A percentile compares a stretch with the other conserved stretches of the same genome.
These are phyloP conservation scores for Galerucella calmariensis DNA, from an alignment of 2,888 invertebrate species.

Conservation along the genomic window DNA sequence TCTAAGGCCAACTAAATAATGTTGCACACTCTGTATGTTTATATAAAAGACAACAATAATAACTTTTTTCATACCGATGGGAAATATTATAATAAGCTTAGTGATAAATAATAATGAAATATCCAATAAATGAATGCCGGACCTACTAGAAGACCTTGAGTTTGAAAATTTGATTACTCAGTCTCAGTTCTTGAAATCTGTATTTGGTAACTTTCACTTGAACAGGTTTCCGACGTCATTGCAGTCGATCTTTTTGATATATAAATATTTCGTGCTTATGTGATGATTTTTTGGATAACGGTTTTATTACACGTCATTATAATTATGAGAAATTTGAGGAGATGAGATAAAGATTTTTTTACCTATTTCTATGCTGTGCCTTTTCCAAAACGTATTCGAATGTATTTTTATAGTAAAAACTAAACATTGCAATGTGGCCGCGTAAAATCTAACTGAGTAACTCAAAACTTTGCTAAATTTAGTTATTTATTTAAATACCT, in stretches of 20 bases:
- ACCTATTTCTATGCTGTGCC: too few species aligned
- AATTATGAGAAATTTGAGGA: background rate
- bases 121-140: background rate
- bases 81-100: background rate
- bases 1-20: background rate
- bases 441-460: too few species aligned
- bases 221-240: constrained; percentile 8
- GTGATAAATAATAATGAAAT: background rate
- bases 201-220: constrained; percentile 9
- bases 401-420: too few species aligned
- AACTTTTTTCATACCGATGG: background rate
- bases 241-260: background rate
- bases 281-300: background rate
- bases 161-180: background rate
- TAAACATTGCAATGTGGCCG: too few species aligned
- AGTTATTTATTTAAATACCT: too few species aligned
- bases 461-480: too few species aligned
- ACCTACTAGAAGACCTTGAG: constrained; percentile 5
- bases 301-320: background rate
- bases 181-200: background rate
- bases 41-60: background rate
- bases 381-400: too few species aligned
- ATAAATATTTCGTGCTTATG: background rate
- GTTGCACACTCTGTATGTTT: background rate
- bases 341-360: too few species aligned